Evolutionary conservation across 2,113 vertebrate genomes (phyloP).

Genomic region (Pica pica): DNA sequence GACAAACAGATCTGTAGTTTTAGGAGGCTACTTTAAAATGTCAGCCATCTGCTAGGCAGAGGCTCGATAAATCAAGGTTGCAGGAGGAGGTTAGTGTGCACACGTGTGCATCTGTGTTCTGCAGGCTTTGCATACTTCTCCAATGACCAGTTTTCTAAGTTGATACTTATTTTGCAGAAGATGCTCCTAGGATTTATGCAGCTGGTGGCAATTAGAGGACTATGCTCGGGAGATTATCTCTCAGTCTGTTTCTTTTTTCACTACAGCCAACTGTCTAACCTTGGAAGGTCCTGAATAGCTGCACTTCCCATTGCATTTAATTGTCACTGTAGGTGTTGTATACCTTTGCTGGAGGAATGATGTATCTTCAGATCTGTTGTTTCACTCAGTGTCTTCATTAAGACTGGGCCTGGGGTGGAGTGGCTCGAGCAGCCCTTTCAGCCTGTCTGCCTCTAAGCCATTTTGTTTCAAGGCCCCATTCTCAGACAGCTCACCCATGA

Average conservation of each 20-base stretch:
- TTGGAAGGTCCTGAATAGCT: not conserved
- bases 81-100: not conserved
- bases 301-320: not conserved
- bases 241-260: not conserved
- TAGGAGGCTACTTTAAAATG: conserved; percentile 24
- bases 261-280: not conserved
- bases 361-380: not conserved
- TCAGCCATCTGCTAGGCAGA: conserved; percentile 64
- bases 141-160: conserved; percentile 61
- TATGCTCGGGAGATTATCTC: not conserved
- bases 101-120: conserved; percentile 14
- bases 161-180: conserved; percentile 67
- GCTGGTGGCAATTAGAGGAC: conserved; percentile 69
- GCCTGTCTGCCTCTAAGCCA: not conserved
- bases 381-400: not conserved
- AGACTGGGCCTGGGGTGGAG: not conserved
- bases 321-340: not conserved
- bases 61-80: conserved; percentile 52
- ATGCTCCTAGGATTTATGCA: conserved; percentile 62
- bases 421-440: not conserved
- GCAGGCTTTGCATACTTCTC: conserved; percentile 67
- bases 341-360: not conserved
- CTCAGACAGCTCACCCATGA: not conserved
- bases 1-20: not conserved
- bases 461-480: not conserved